A percentile compares a stretch with the other conserved stretches of the same genome.
These are phyloP conservation scores for Lophotriccus pileatus DNA, from an alignment of 2,797 vertebrate genomes.

Conservation along the genomic window DNA sequence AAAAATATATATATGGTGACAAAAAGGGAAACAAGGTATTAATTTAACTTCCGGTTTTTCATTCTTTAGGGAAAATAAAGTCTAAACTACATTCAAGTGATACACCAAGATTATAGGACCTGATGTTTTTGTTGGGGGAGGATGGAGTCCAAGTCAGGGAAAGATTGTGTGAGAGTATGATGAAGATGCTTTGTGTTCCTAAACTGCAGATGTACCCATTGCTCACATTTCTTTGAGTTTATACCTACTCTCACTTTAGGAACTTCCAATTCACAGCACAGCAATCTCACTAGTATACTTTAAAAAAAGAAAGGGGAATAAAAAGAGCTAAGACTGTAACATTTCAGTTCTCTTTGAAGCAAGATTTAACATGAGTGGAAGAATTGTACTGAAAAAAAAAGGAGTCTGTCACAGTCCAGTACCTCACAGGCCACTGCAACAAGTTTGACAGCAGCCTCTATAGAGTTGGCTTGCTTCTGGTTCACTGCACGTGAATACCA, in stretches of 20 bases:
- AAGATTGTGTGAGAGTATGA: neutral
- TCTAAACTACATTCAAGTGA: neutral
- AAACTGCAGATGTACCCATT: neutral
- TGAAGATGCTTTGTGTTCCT: neutral
- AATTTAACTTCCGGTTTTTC: neutral
- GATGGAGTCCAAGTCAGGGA: neutral
- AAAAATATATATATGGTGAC: neutral
- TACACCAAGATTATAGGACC: neutral
- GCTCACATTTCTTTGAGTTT: neutral
- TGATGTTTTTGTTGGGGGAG: neutral
- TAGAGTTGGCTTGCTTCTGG: constrained; percentile 74
- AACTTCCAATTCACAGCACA: constrained; percentile 6
- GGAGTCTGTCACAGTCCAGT: constrained; percentile 76
- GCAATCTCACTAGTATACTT: neutral
- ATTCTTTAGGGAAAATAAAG: neutral
- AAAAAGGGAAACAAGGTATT: neutral
- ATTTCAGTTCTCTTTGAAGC: constrained; percentile 67
- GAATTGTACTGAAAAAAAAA: constrained; percentile 71
- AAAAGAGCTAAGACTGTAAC: constrained; percentile 53
- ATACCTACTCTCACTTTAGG: neutral
- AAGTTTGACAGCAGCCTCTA: constrained; percentile 78
- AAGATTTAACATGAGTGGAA: constrained; percentile 71
- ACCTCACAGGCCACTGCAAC: constrained; percentile 74
- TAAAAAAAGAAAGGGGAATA: neutral
- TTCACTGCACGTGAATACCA: constrained; percentile 78